Evolutionary conservation across 1,140 invertebrate species (phyloP).

Genomic region (Contarinia nasturtii): DNA sequence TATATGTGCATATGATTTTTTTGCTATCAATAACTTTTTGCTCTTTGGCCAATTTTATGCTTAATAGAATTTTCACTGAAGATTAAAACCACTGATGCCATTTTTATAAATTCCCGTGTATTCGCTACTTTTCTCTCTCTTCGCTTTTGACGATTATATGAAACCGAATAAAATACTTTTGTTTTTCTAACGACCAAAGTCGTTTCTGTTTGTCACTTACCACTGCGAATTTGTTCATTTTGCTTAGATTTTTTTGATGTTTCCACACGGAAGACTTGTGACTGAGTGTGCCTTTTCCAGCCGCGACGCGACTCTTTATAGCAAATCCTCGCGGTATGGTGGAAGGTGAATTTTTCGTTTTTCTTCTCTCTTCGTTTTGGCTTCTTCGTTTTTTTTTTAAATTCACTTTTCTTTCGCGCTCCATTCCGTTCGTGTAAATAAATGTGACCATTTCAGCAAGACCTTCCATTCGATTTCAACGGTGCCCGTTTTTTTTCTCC

Average conservation of each 20-base stretch:
- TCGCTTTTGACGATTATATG: too few species aligned
- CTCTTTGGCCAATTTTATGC: not conserved
- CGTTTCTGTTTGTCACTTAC: slow-evolving; percentile 12
- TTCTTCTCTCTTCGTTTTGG: not conserved
- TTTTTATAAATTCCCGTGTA: not conserved
- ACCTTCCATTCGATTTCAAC: too few species aligned
- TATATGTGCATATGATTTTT: not conserved
- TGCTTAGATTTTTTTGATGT: slow-evolving; percentile 23
- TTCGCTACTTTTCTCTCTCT: not conserved
- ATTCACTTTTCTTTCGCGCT: not conserved
- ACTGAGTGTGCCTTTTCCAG: slow-evolving; percentile 21
- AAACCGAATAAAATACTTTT: too few species aligned
- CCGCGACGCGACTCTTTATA: slow-evolving; percentile 20
- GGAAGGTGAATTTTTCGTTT: not conserved
- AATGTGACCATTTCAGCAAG: too few species aligned
- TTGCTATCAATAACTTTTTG: not conserved
- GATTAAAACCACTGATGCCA: slow-evolving; percentile 3
- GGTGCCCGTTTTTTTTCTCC: too few species aligned
- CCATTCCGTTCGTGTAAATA: too few species aligned
- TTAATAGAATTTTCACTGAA: slow-evolving; percentile 3
- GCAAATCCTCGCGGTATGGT: not conserved
- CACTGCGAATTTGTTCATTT: slow-evolving; percentile 26
- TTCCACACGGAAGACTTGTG: slow-evolving; percentile 23
- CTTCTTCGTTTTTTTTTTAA: not conserved
- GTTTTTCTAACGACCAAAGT: too few species aligned